Base-by-base conservation (phyloP, 2,888 invertebrate species). In the Standfussiana lucernea region DNA sequence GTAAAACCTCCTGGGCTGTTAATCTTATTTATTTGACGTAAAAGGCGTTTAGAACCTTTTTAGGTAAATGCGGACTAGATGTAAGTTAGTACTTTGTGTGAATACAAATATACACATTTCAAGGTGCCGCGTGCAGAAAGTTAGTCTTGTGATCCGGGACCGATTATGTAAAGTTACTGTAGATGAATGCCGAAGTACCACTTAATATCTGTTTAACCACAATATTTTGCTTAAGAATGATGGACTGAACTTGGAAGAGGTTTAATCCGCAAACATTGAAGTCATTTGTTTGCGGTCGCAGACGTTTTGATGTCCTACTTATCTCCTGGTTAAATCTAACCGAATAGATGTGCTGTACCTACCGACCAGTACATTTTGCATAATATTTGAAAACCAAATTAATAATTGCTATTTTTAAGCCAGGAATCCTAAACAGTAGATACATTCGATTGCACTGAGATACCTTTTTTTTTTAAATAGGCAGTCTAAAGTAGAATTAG, bases 131-230 rank as follows among this genome's bases (percentile, higher is more conserved):
- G 56, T 64, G 74, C 85, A 75, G 62, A 83, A 81, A 80, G 72
- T 72, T 32, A 24, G 37, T 28, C 37, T 56, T 75, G 53, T 28
- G 61, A 15, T 65, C 32, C 37, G 73, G n/a, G 66, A 70, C 40
- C 37, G 40, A 65, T 78, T 84, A 75, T 53, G 62, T 42, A 74
- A 80, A 71, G 32, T 45, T 70, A 78, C 85, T 35, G 21, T 11
- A 37, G n/a, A 45, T 74, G 85, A 83, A 83, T 83, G 65, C 85
- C 37, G 21, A 84, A 83, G 42, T 50, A 74, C 83, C 61, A 70
- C 62, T 83, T 83, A 80, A 75, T 79, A 56, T 82, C 18, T 42
- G 40, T 13, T 24, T 21, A 62, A 75, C 75, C 81, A 50, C 79
- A 64, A 56, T 62, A 64, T 68, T 68, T 67, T 21, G 53, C 61